Base-by-base conservation (phyloP, 2,113 vertebrate genomes). In the Ptyas mucosa region DNA sequence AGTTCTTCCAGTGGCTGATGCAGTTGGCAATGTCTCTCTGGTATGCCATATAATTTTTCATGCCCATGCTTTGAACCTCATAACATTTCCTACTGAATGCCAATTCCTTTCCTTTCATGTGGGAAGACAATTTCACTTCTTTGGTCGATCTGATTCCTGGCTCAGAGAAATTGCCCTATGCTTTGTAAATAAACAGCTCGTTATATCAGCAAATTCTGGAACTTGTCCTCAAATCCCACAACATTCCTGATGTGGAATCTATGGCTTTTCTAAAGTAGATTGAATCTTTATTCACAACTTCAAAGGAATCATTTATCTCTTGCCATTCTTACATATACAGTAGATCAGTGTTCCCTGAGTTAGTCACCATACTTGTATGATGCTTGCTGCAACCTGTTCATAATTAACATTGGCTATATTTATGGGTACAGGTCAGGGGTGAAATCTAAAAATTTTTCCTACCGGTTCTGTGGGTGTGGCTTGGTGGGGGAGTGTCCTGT, bases 1-100 rank as follows among this genome's bases (percentile, higher is more conserved):
- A 95, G 12, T 18, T 75, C 9, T 87, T 94, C 58, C 86, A 95
- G 75, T 91, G 61, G 46, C 64, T 95, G 94, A 94, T 75, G 87
- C 88, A 15, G 91, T 91, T 93, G 93, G 90, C 89, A 85, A 53
- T 24, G 14, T 49, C 21, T 81, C 11, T 91, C 21, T 92, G 54
- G 46, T 39, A 93, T 8, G n/a, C 69, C 34, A 86, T 91, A 61
- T 64, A 89, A 61, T 86, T 91, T 89, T 64, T 89, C 87, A 89
- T 94, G 89, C 85, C 34, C 93, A 9, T 10, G 29, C 89, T 91
- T 92, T 87, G 49, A 91, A 69, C 88, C 94, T 92, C 92, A 85
- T 6, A 92, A 89, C 61, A 90, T 92, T 64, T 54, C 0, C 0
- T 85, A 58, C 75, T 93, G 92, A 90, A 93, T 93, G 93, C 92